phyloP scores from a whole-genome alignment of 2,888 invertebrate genomes.

The Liodrosophila aerea region DNA sequence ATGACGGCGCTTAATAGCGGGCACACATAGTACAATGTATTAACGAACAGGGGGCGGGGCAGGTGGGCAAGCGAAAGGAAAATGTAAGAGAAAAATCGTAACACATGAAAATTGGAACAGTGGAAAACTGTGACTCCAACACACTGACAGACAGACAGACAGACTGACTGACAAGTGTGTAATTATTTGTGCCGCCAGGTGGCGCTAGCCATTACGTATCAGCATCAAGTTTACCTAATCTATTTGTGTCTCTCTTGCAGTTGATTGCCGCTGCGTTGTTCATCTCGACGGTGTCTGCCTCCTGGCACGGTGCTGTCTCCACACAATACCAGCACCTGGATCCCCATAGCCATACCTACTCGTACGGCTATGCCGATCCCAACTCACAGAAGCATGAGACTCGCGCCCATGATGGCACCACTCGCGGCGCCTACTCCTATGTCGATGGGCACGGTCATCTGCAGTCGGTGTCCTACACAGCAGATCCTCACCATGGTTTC shows the following conservation, averaged over 20 bases:
- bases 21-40: slow-evolving; percentile 13
- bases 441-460: slow-evolving; percentile 87
- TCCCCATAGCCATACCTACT: slow-evolving; percentile 84
- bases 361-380: slow-evolving; percentile 86
- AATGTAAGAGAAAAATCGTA: slow-evolving; percentile 42
- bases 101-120: slow-evolving; percentile 29
- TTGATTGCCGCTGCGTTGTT: slow-evolving; percentile 80
- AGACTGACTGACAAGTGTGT: slow-evolving; percentile 31
- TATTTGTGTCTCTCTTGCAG: slow-evolving; percentile 45
- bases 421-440: slow-evolving; percentile 87
- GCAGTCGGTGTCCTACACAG: slow-evolving; percentile 86
- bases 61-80: slow-evolving; percentile 31
- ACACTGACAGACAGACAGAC: slow-evolving; percentile 3
- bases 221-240: slow-evolving; percentile 10
- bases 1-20: slow-evolving; percentile 40
- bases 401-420: slow-evolving; percentile 85
- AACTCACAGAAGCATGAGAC: slow-evolving; percentile 86
- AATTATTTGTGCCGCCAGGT: slow-evolving; percentile 28
- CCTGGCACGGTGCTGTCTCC: slow-evolving; percentile 81
- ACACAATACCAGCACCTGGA: slow-evolving; percentile 86
- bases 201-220: slow-evolving; percentile 36
- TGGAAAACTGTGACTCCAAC: slow-evolving; percentile 7
- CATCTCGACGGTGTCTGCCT: slow-evolving; percentile 80
- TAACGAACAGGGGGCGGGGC: not conserved
- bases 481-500: slow-evolving; percentile 86